A percentile compares a stretch with the other conserved stretches of the same genome.
These are phyloP conservation scores for Perithous albicinctus DNA, from an alignment of 2,888 invertebrate genomes.

Conservation along the genomic window DNA sequence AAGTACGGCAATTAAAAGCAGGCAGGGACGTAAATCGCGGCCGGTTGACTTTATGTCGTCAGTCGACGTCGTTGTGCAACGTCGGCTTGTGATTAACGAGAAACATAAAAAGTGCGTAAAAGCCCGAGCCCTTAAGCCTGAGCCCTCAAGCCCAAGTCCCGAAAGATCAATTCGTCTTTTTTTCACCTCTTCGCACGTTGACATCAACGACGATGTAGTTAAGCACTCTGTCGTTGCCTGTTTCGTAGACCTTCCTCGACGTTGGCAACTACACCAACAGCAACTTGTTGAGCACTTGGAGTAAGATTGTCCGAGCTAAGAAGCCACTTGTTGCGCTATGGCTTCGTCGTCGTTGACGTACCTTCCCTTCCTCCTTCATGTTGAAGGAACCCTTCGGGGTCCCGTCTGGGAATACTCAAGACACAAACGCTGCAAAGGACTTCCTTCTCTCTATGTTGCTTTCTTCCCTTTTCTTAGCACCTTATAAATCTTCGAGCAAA, in stretches of 20 bases:
- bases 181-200: slow-evolving; percentile 36
- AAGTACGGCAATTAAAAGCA: slow-evolving; percentile 51
- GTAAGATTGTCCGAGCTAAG: slow-evolving; percentile 83
- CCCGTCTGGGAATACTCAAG: slow-evolving; percentile 76
- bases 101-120: slow-evolving; percentile 37
- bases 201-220: slow-evolving; percentile 1
- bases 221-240: neutral
- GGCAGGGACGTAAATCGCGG: slow-evolving; percentile 62
- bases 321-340: slow-evolving; percentile 83
- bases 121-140: slow-evolving; percentile 6
- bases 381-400: slow-evolving; percentile 68
- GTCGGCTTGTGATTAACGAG: slow-evolving; percentile 10
- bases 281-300: slow-evolving; percentile 82
- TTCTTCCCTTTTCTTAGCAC: slow-evolving; percentile 32
- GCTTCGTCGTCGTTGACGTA: slow-evolving; percentile 65
- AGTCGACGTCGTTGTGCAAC: slow-evolving; percentile 6
- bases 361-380: slow-evolving; percentile 56
- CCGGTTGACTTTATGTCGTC: slow-evolving; percentile 33
- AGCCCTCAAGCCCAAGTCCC: slow-evolving; percentile 1
- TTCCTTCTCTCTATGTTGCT: slow-evolving; percentile 43
- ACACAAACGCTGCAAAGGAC: slow-evolving; percentile 61
- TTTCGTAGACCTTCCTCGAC: slow-evolving; percentile 3
- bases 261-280: slow-evolving; percentile 33
- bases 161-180: slow-evolving; percentile 60
- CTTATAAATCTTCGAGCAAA: slow-evolving; percentile 22